Evolutionary conservation across 2,113 vertebrate genomes (phyloP), one percentile per base, ranked within the genome.

Genomic region (Brachionichthys hirsutus): DNA sequence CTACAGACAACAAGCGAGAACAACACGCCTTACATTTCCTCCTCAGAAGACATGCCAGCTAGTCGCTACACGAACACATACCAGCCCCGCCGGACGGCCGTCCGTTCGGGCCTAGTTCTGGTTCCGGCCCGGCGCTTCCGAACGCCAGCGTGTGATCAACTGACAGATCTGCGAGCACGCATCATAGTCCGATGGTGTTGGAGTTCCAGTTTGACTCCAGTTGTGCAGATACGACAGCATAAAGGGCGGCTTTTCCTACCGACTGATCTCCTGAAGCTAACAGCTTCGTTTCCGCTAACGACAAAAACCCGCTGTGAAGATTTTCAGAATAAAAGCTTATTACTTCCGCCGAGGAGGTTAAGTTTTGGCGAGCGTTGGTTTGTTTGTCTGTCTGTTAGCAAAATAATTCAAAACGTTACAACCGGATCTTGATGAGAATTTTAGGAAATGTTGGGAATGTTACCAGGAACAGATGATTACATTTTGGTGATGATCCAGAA

Each of bases 21-120:
- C 18, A 51, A n/a, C 36, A 15, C 64, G 43, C 70, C 41, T 41
- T 35, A 49, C 60, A 59, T n/a, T 13, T 43, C 44, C 60, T 17
- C 56, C 45, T 10, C 19, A 15, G n/a, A 67, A 54, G 54, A 43
- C 82, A 84, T 89, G 70, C 72, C 77, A 77, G 80, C 73, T 84
- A 88, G 55, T 36, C n/a, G 17, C 12, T 48, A 51, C 48, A 56
- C 62, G 36, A 52, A 65, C 52, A 56, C 62, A 41, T 49, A 62
- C 24, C 65, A 67, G 20, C 14, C 70, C 65, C 45, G 68, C 48
- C 55, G 67, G 15, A 6, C 38, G 63, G 66, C 68, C 10, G 55
- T 70, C 51, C 24, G 68, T 17, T 59, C 41, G 75, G 76, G 57
- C 71, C 78, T 74, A 63, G 67, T 75, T 67, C 80, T 79, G 82